Base-by-base conservation (phyloP, 2,888 invertebrate genomes). In the Pristionchus fissidentatus region DNA sequence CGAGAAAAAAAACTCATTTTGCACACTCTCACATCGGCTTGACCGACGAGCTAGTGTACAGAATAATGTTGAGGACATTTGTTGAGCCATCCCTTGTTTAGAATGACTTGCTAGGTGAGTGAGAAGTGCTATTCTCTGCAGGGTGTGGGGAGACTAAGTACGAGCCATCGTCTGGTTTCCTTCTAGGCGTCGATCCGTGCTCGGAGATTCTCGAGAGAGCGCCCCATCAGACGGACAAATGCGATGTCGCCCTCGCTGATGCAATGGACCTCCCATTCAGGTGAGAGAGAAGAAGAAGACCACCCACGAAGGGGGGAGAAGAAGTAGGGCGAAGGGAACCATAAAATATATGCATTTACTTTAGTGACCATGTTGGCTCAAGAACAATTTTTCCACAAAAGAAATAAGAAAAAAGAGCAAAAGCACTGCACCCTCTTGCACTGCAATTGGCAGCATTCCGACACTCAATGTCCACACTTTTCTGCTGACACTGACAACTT, bases 101-200 rank as follows among this genome's bases (percentile, higher is more conserved):
- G n/a, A n/a, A n/a, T n/a, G n/a, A n/a, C n/a, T n/a, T n/a, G n/a
- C n/a, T n/a, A n/a, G n/a, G n/a, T n/a, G n/a, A n/a, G n/a, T n/a
- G n/a, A n/a, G n/a, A n/a, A n/a, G n/a, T n/a, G n/a, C n/a, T n/a
- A n/a, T n/a, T n/a, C n/a, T n/a, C n/a, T n/a, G 10, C 70, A 82
- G 82, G 82, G 13, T 82, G 82, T 70, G 82, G 82, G 3, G 82
- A 82, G 82, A 82, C 46, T 3, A 82, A 82, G 46, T 82, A 82
- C 70, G 82, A 82, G 52, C 70, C 55, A 1, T 52, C 52, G 35
- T 70, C 82, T 66, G 82, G 82, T 29, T 32, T 49, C 52, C 49
- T 82, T 29, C 43, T 82, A 2, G 82, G 82, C 22, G 82, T 82
- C 4, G 82, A 82, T 70, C 82, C 82, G 15, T 82, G 82, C 43